phyloP scores from a whole-genome alignment of 92 coral and sea anemone species.

The Paragorgia papillata region DNA sequence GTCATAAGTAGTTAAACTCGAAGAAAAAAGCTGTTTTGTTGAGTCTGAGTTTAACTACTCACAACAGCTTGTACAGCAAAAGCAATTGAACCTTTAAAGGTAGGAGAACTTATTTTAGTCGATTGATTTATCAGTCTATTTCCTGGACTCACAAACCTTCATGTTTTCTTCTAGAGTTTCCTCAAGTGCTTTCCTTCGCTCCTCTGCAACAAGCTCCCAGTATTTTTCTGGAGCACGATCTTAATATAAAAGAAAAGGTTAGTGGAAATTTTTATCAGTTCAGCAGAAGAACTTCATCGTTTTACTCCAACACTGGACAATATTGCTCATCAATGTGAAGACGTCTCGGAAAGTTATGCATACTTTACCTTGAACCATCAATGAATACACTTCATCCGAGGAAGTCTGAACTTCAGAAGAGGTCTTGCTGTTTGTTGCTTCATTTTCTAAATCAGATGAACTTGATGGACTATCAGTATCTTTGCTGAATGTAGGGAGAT shows the following conservation, averaged over 20 bases:
- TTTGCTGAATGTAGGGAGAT: slow-evolving; percentile 11
- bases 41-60: too few species aligned
- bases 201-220: slow-evolving; percentile 96
- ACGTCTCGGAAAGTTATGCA: too few species aligned
- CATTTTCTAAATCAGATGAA: slow-evolving; percentile 46
- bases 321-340: too few species aligned
- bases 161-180: slow-evolving; percentile 88
- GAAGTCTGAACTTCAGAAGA: slow-evolving; percentile 5
- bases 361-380: slow-evolving; percentile 97
- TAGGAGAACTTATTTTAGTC: too few species aligned
- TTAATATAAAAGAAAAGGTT: slow-evolving; percentile 6
- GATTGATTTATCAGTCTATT: too few species aligned
- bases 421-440: slow-evolving; percentile 34
- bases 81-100: too few species aligned
- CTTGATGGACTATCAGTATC: slow-evolving; percentile 20
- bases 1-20: too few species aligned
- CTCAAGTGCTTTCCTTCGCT: slow-evolving; percentile 83
- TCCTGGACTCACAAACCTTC: slow-evolving; percentile 60
- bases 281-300: too few species aligned
- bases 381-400: slow-evolving; percentile 70
- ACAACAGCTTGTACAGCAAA: too few species aligned
- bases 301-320: too few species aligned
- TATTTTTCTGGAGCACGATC: slow-evolving; percentile 87
- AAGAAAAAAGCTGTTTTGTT: too few species aligned
- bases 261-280: too few species aligned